Base-by-base conservation (phyloP, 2,797 vertebrate species). In the Crypturellus tataupa region DNA sequence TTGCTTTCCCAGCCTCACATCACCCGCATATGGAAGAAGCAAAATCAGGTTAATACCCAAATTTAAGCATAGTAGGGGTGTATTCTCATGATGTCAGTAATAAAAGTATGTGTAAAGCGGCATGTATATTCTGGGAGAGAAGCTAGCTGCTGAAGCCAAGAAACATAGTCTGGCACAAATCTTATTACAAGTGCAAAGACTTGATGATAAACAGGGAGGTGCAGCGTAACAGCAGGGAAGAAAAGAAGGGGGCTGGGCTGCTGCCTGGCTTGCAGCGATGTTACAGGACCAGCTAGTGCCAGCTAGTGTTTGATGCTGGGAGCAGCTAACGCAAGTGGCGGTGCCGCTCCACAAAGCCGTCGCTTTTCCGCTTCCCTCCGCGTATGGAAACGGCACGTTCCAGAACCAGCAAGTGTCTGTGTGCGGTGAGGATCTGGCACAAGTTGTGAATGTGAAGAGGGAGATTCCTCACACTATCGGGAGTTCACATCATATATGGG, bases 81-180 rank as follows among this genome's bases (percentile, higher is more conserved):
- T 95, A 95, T 97, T 98, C 97, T 98, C 97, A 97, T 98, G 98
- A 98, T 97, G 97, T 98, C 97, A 98, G 97, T 98, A 95, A 97
- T 95, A 90, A 94, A 98, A 97, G 92, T 95, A 98, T 97, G 96
- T 95, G 87, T 96, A 97, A 97, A 97, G 92, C 97, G 96, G 94
- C 88, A 75, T 97, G 97, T 97, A 15, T 97, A 97, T 97, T 97
- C 96, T 97, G 97, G 97, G 98, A 97, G 82, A 96, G 94, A 96
- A 97, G 94, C 94, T 95, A 86, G 93, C 94, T 4, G 12, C 94
- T 96, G 91, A 96, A 97, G 97, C 97, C 98, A 98, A 98, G 97
- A 98, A 97, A 97, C 92, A 96, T 94, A 97, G 97, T 97, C 97
- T 98, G 97, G 97, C 95, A 96, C 95, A 95, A 96, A 97, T 98